Evolutionary conservation across 2,888 invertebrate species (phyloP), one percentile per base, ranked within the genome.

Genomic region (Stenodera caucasica): DNA sequence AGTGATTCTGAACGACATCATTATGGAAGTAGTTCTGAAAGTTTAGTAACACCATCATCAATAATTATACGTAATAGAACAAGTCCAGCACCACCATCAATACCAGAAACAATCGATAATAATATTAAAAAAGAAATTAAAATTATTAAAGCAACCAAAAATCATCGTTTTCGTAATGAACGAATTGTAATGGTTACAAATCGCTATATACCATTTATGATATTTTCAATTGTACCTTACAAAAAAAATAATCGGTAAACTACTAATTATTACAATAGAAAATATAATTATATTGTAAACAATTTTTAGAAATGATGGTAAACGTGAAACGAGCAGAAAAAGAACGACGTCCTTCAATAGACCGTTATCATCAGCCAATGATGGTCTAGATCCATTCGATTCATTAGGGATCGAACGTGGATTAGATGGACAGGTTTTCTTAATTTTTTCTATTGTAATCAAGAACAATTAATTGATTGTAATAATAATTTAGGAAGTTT

Each of bases 181-280:
- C 85, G 96, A 73, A 84, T 96, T 66, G 89, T 93, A 59, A 84
- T 96, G 80, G 88, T 92, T 37, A 89, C 93, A 54, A 83, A 87
- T 6, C 87, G 88, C 71, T 89, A 89, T 72, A 88, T 89, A 59
- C 96, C 96, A 33, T 90, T 95, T 81, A 85, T 91, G 70, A 84
- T 96, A 63, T 96, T 91, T 79, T 96, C 96, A 37, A 88, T 92
- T 57, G 86, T 96, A 76, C 94, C 96, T 33, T 95, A 93, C 78
- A 89, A 86, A 60, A 81, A 79, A 62, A 74, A 69, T 49, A 69
- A 69, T 30, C 72, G 73, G 63, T 72, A 69, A 63, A 11, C 23
- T 2, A 9, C 14, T n/a, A 15, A n/a, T 8, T 12, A 18, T 15
- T 21, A 8, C 9, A 21, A 8, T n/a, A 15, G 14, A 50, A 50